A percentile compares a stretch with the other conserved stretches of the same genome.
Evolutionary conservation across 2,888 invertebrate species (phyloP).

Genomic region (Ichneumoninae sp.): DNA sequence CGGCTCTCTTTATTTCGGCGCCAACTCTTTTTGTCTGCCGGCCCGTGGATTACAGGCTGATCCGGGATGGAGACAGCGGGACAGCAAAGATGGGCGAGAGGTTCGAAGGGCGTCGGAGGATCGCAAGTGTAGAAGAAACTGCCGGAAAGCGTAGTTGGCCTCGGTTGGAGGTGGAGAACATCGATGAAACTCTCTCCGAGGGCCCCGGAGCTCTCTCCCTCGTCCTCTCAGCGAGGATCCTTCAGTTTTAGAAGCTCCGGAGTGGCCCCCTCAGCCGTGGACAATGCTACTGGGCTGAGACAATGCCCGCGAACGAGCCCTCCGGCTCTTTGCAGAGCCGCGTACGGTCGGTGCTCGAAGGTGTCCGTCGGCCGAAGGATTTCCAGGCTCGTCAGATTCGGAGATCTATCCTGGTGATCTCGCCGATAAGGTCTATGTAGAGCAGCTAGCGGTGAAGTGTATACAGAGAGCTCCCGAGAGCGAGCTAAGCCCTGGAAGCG

Average conservation of each 20-base stretch:
- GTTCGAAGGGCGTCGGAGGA: conserved; percentile 38
- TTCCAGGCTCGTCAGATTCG: conserved; percentile 63
- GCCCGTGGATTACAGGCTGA: conserved; percentile 77
- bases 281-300: conserved; percentile 61
- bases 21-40: conserved; percentile 81
- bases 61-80: conserved; percentile 70
- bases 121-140: conserved; percentile 8
- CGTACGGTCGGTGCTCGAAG: conserved; percentile 28
- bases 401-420: conserved; percentile 67
- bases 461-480: conserved; percentile 24
- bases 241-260: conserved; percentile 47
- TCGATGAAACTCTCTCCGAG: neutral
- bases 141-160: conserved; percentile 29
- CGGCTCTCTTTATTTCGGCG: conserved; percentile 78
- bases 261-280: conserved; percentile 26
- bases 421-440: conserved; percentile 71
- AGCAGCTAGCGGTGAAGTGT: conserved; percentile 59
- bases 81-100: conserved; percentile 46
- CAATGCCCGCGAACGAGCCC: conserved; percentile 47
- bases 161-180: conserved; percentile 31
- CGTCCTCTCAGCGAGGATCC: conserved; percentile 7
- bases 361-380: conserved; percentile 58
- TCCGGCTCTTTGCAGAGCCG: conserved; percentile 7
- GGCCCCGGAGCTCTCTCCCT: neutral
- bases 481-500: neutral